Evolutionary conservation across 2,888 invertebrate species (phyloP).

Genomic region (Heliothis peltigera): DNA sequence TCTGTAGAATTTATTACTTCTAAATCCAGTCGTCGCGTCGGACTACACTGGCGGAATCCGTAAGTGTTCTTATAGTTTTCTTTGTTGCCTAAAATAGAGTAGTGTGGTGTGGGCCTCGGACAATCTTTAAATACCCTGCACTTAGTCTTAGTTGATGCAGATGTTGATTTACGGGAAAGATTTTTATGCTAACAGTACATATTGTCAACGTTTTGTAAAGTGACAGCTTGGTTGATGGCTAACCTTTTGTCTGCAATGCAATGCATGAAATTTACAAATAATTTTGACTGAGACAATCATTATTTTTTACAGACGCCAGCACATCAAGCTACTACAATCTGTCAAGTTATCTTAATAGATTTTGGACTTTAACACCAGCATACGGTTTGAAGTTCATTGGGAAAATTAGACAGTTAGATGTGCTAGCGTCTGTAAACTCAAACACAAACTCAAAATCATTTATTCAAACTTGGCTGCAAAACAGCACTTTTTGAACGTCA

Average conservation of each 20-base stretch:
- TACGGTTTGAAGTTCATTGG: too few species aligned
- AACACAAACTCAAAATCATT: too few species aligned
- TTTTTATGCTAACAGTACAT: neutral
- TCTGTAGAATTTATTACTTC: slow-evolving; percentile 60
- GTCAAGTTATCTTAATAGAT: too few species aligned
- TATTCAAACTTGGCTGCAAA: too few species aligned
- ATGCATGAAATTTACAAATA: too few species aligned
- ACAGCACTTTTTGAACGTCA: too few species aligned
- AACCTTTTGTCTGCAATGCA: neutral
- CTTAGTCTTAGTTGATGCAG: slow-evolving; percentile 31
- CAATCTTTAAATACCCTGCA: slow-evolving; percentile 51
- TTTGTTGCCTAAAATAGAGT: slow-evolving; percentile 61
- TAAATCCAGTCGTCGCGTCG: slow-evolving; percentile 53
- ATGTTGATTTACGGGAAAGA: slow-evolving; percentile 12
- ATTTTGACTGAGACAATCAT: too few species aligned
- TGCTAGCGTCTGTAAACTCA: too few species aligned
- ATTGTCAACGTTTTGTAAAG: neutral
- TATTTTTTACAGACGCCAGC: too few species aligned
- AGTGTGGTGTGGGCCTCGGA: slow-evolving; percentile 34
- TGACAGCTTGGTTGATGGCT: neutral
- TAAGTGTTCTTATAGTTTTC: slow-evolving; percentile 59
- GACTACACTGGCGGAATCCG: slow-evolving; percentile 49
- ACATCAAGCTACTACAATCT: too few species aligned
- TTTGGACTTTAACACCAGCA: too few species aligned
- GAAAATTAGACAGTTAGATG: too few species aligned